Conservation (phyloP, 2,888 invertebrate species). For the Lycophotia porphyrea region DNA sequence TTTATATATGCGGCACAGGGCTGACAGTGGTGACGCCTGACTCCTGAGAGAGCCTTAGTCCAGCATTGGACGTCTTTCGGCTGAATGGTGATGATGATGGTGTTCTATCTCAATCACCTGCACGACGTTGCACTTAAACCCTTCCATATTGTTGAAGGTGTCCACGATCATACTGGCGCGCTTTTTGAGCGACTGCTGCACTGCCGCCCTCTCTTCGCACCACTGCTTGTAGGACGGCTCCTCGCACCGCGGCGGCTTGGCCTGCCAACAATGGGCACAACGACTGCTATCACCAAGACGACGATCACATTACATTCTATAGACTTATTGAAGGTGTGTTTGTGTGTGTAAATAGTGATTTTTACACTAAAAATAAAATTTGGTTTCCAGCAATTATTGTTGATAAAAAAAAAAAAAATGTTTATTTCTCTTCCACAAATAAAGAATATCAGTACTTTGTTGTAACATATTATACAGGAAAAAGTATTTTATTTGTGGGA, state of each 20-base stretch:
- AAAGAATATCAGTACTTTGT: no score
- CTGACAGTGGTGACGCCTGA: background rate
- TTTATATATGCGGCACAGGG: background rate
- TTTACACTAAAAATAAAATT: background rate
- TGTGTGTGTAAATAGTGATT: background rate
- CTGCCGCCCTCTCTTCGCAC: conserved; percentile 92
- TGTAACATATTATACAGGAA: no score
- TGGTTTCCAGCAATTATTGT: background rate
- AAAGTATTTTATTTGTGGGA: no score
- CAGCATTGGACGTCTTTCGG: background rate
- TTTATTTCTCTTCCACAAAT: no score
- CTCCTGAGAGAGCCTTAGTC: background rate
- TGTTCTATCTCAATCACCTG: conserved; percentile 77
- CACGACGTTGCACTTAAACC: conserved; percentile 95
- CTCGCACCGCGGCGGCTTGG: conserved; percentile 95
- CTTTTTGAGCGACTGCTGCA: conserved; percentile 93
- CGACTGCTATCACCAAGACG: background rate
- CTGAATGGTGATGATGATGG: background rate
- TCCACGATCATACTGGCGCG: conserved; percentile 96
- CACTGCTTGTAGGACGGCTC: conserved; percentile 97
- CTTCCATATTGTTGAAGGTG: conserved; percentile 97
- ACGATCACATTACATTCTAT: background rate
- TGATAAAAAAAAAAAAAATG: no score
- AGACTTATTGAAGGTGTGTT: background rate
- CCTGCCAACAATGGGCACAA: conserved; percentile 65